Evolutionary conservation across 2,797 vertebrate species (phyloP).

Genomic region (Galagoides demidoff): DNA sequence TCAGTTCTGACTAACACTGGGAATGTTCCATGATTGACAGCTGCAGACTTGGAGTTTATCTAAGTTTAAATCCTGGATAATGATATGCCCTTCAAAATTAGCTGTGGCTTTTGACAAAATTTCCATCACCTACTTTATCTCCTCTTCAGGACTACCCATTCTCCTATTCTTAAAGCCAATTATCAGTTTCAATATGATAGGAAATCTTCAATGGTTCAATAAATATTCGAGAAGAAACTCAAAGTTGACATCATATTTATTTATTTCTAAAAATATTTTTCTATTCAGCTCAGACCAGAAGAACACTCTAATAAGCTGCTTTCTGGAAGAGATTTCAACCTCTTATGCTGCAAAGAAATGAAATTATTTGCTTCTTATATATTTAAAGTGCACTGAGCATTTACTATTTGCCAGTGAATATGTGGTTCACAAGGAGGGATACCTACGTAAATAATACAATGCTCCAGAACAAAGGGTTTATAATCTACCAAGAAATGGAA

Average conservation of each 20-base stretch:
- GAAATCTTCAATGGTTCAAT: slow-evolving; percentile 45
- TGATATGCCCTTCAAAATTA: neutral
- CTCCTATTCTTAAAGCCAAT: slow-evolving; percentile 2
- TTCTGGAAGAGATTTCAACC: slow-evolving; percentile 8
- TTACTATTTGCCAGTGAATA: neutral
- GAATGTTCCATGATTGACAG: neutral
- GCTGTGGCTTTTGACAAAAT: neutral
- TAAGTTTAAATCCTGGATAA: slow-evolving; percentile 41
- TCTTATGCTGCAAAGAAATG: neutral
- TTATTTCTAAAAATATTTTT: slow-evolving; percentile 50
- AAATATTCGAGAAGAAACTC: slow-evolving; percentile 35
- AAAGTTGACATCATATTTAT: slow-evolving; percentile 17
- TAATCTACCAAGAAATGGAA: neutral
- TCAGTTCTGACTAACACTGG: neutral
- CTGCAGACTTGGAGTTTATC: neutral
- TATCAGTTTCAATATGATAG: slow-evolving; percentile 23
- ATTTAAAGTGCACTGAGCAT: neutral
- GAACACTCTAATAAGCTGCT: neutral
- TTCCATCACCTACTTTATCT: neutral
- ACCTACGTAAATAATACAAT: neutral
- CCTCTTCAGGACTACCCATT: neutral
- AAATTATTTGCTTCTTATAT: neutral
- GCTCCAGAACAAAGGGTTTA: neutral
- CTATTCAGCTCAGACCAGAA: neutral
- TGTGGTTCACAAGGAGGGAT: rapidly evolving